Percentiles rank a stretch among this genome's conserved stretches.
These are phyloP conservation scores for Discoglossus pictus DNA, from an alignment of 2,797 vertebrate species.

Conservation along the genomic window DNA sequence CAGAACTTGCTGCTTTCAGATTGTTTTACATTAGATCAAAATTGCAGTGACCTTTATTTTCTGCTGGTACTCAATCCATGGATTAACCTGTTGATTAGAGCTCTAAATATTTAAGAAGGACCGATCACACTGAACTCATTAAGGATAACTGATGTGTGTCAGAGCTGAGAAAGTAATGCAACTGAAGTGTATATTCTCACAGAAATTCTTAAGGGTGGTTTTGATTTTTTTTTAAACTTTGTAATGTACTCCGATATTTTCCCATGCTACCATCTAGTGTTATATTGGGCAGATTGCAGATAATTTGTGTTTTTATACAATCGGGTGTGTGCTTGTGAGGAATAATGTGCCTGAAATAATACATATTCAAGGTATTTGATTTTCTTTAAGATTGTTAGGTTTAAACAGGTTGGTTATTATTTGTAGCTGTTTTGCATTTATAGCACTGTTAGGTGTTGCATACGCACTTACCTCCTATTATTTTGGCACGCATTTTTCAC, in stretches of 20 bases:
- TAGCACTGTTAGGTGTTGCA: conserved; percentile 14
- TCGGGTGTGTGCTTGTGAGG: conserved; percentile 1
- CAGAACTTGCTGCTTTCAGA: too few species aligned
- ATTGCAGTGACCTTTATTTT: too few species aligned
- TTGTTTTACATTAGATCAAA: too few species aligned
- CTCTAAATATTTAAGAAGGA: too few species aligned
- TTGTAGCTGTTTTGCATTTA: conserved; percentile 18
- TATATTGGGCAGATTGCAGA: neutral
- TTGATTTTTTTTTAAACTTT: rapidly evolving
- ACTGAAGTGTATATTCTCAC: rapidly evolving
- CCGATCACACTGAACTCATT: too few species aligned
- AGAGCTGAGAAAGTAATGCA: too few species aligned
- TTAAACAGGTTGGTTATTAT: conserved; percentile 8
- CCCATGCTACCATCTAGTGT: conserved; percentile 69
- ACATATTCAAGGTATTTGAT: neutral
- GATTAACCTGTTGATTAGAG: too few species aligned
- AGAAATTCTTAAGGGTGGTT: neutral
- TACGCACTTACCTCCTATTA: conserved; percentile 12
- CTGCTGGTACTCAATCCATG: too few species aligned
- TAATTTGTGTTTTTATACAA: conserved; percentile 37
- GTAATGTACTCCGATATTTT: conserved; percentile 32
- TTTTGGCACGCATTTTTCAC: neutral
- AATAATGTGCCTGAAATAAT: conserved; percentile 14
- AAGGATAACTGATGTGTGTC: too few species aligned
- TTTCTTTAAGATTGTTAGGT: neutral